phyloP scores from a whole-genome alignment of 1,140 invertebrate species.

The Leptinotarsa texana region DNA sequence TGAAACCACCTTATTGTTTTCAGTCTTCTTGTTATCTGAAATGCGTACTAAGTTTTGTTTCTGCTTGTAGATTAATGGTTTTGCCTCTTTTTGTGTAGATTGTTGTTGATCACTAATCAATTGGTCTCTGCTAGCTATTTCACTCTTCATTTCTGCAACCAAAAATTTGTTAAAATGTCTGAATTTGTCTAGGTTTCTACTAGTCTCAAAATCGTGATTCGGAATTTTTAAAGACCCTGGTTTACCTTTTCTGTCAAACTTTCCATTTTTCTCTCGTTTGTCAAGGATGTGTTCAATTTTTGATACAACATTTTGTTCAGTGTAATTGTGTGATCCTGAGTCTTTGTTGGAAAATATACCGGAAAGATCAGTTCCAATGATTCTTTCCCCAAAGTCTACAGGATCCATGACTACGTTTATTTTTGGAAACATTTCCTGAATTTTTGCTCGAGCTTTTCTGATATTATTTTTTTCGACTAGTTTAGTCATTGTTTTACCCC shows the following conservation, averaged over 20 bases:
- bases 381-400: neutral
- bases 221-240: no score
- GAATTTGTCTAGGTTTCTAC: neutral
- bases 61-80: no score
- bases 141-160: neutral
- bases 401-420: neutral
- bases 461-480: no score
- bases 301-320: neutral
- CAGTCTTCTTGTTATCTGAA: no score
- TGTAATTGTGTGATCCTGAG: neutral
- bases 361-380: neutral
- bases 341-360: neutral
- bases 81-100: no score
- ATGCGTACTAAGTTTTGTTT: no score
- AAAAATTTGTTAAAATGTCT: constrained; percentile 1
- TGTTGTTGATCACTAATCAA: no score
- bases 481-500: no score
- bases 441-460: neutral
- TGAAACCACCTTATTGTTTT: no score
- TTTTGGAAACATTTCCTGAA: neutral
- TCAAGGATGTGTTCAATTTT: neutral
- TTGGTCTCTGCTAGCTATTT: neutral
- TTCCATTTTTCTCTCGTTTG: neutral
- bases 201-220: no score
- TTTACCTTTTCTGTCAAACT: neutral